Evolutionary conservation across 2,113 vertebrate species (phyloP), one percentile per base, ranked within the genome.

Genomic region (Nycticryphes semicollaris): DNA sequence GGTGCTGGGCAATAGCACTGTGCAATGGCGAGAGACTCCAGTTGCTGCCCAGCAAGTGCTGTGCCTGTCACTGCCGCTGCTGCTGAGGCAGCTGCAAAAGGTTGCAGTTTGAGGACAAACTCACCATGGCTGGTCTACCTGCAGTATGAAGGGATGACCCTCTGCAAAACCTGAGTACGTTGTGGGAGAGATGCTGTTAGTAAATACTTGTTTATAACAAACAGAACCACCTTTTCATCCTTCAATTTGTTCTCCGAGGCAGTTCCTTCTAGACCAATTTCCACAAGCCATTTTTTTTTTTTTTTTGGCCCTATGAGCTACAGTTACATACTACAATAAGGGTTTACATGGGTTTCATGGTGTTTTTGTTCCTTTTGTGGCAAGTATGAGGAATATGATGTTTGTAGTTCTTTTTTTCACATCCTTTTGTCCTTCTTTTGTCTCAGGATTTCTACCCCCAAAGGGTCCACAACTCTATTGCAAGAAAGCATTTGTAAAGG

Each of bases 31-130:
- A 74, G 39, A 35, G n/a, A 27, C 64, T 43, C 22, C 18, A 50
- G 67, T n/a, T 2, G 1, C 48, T 86, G 57, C 45, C 39, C 7
- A 31, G 22, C 5, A 23, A 15, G 15, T 68, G 82, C 43, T 78
- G 53, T 51, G 63, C 48, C 37, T 20, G 0, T 33, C 28, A 8
- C 28, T 13, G 0, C 4, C 13, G 0, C 4, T 41, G 67, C 51
- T 72, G 53, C 48, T 30, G 33, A 6, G 20, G 22, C 4, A 18
- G 37, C 57, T 64, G 54, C 63, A 39, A 23, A 59, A 33, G 23
- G 31, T 48, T 3, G 2, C 60, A 6, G 39, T 18, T 54, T 54
- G 53, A 30, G 53, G 53, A 30, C 28, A 54, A 54, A 30, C 51
- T 88, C 43, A n/a, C 24, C 56, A 13, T 25, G 47, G 77, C 53